Evolutionary conservation across 2,797 vertebrate genomes (phyloP), one percentile per base, ranked within the genome.

Genomic region (Eulemur rubriventer): DNA sequence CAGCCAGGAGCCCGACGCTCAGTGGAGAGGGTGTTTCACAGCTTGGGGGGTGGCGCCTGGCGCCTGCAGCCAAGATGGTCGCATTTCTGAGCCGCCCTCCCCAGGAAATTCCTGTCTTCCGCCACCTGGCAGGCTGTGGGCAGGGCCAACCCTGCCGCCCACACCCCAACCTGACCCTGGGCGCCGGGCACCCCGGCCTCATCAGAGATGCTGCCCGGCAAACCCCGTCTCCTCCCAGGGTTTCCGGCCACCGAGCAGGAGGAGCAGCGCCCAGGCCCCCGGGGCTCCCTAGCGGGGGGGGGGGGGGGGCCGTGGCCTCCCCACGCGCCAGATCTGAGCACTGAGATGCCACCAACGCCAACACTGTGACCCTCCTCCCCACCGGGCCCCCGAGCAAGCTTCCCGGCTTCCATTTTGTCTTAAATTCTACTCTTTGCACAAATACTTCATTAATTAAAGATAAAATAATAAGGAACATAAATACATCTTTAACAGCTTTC

Each of bases 381-480:
- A 94, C 97, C 97, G 52, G 83, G 96, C 97, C 96, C 97, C 96
- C 96, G 94, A 26, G 95, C 89, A 98, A 50, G 91, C 72, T 94
- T 96, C 72, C 94, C n/a, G 2, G 63, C 97, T 97, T 98, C 95
- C 92, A 4, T 97, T 94, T 94, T 59, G 89, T 95, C 95, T 98
- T 92, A 96, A 98, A 96, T 94, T 98, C 98, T 98, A 98, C 97
- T 97, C 98, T 97, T 98, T 95, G 97, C 97, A 98, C 97, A 97
- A 98, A 98, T 80, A 98, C 97, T 98, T 98, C 98, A 98, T 98
- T 98, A 98, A 98, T 98, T 98, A 98, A 98, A 97, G 97, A 98
- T 96, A 98, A 99, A 98, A 98, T 98, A 98, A 98, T 97, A 99
- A 91, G 97, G 97, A 98, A 99, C 98, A 99, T 99, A 99, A 99